Percentiles rank a stretch among this genome's conserved stretches.
phyloP scores from a whole-genome alignment of 2,888 invertebrate species.

The Coelopa pilipes region DNA sequence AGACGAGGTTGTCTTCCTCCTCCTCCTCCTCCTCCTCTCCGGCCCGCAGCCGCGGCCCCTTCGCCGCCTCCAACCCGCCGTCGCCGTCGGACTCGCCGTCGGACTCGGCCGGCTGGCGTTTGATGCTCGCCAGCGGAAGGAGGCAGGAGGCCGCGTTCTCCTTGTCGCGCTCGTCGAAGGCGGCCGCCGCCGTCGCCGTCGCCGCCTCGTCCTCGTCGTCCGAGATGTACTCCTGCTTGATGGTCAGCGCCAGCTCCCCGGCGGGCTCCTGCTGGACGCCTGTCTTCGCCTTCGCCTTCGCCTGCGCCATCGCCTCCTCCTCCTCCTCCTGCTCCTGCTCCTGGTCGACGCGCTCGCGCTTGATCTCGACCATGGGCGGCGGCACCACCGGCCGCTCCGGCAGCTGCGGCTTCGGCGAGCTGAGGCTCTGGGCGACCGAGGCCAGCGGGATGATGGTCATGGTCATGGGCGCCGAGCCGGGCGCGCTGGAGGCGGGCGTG shows the following conservation, averaged over 20 bases:
- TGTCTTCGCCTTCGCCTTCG: not conserved
- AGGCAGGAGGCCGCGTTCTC: not conserved
- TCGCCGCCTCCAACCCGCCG: conserved; percentile 37
- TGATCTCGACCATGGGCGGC: conserved; percentile 57
- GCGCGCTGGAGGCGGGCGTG: conserved; percentile 46
- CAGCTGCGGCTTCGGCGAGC: conserved; percentile 30
- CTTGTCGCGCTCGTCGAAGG: conserved; percentile 22
- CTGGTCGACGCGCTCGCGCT: conserved; percentile 54
- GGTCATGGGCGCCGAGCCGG: conserved; percentile 54
- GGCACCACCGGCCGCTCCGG: conserved; percentile 48
- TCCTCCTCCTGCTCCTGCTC: conserved; percentile 33
- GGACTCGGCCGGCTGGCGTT: not conserved
- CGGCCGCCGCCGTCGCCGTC: not conserved
- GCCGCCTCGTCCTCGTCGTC: conserved; percentile 44
- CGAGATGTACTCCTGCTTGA: conserved; percentile 49
- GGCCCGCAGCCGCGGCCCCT: conserved; percentile 25
- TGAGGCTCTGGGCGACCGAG: conserved; percentile 42
- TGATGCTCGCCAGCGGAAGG: not conserved
- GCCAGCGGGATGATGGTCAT: conserved; percentile 62
- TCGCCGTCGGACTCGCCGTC: conserved; percentile 37
- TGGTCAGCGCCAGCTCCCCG: conserved; percentile 33
- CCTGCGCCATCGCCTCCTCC: conserved; percentile 14
- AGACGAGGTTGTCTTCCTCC: conserved; percentile 42
- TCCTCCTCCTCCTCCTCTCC: conserved; percentile 14
- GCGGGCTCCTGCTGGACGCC: not conserved